Conservation (phyloP, 1,140 invertebrate species). For the Drosophila asahinai region DNA sequence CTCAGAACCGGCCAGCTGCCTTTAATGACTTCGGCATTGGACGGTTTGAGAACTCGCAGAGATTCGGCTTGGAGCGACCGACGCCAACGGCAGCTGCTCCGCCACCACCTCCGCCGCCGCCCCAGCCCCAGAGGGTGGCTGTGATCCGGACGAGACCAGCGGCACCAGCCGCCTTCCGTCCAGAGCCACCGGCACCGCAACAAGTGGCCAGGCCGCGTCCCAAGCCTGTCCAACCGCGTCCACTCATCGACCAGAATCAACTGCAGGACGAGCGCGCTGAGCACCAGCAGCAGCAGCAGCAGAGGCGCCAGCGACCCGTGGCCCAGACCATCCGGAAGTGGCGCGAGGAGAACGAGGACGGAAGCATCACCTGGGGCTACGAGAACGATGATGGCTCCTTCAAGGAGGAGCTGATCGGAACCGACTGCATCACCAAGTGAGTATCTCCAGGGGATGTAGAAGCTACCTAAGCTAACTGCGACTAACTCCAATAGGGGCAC, state of each 20-base stretch:
- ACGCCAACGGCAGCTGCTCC: constrained; percentile 53
- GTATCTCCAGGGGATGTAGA: background rate
- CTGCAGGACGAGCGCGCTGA: constrained; percentile 64
- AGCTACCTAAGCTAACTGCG: background rate
- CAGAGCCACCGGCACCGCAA: constrained; percentile 52
- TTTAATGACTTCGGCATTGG: constrained; percentile 83
- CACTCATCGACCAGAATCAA: constrained; percentile 77
- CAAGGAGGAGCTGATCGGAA: constrained; percentile 93
- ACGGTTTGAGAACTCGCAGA: constrained; percentile 65
- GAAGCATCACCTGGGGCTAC: constrained; percentile 94
- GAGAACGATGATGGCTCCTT: constrained; percentile 90
- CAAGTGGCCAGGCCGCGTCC: constrained; percentile 62
- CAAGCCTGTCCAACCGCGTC: constrained; percentile 73
- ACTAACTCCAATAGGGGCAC: constrained; percentile 87
- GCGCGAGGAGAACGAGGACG: constrained; percentile 92
- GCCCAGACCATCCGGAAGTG: constrained; percentile 91
- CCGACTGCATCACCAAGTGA: constrained; percentile 90
- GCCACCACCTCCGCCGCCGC: constrained; percentile 34
- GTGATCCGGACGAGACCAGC: constrained; percentile 61
- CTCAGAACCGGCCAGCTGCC: constrained; percentile 43
- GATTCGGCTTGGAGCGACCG: constrained; percentile 67
- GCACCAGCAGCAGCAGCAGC: constrained; percentile 50
- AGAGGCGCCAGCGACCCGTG: constrained; percentile 86
- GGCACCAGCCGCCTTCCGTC: constrained; percentile 43
- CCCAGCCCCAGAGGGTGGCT: constrained; percentile 58